Evolutionary conservation across 2,888 invertebrate genomes (phyloP).

Genomic region (Acrobasis suavella): DNA sequence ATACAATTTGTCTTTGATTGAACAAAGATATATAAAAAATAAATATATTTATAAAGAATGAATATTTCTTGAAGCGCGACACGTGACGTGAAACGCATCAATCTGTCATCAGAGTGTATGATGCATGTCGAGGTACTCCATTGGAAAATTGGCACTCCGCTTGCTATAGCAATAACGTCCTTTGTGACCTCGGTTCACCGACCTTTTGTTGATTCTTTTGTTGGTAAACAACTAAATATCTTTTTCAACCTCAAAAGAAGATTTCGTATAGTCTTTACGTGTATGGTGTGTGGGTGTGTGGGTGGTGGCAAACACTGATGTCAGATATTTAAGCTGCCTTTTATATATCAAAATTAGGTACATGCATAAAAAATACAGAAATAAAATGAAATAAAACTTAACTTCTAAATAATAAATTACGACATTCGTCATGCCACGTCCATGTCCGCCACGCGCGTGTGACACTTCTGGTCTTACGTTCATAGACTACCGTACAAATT

Average conservation of each 20-base stretch:
- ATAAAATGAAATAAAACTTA: too few relatives aligned
- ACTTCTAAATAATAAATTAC: too few relatives aligned
- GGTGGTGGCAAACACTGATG: background rate
- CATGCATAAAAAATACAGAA: too few relatives aligned
- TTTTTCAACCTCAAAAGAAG: background rate
- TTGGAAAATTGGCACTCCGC: constrained; percentile 27
- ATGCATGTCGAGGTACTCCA: constrained; percentile 30
- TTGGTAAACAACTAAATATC: constrained; percentile 24
- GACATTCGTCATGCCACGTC: too few relatives aligned
- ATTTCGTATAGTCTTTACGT: background rate
- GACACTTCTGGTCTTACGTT: too few relatives aligned
- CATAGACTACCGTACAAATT: too few relatives aligned
- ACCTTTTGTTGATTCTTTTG: constrained; percentile 23
- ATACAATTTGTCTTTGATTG: too few relatives aligned
- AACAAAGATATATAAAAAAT: too few relatives aligned
- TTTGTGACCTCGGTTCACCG: constrained; percentile 24
- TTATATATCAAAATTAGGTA: too few relatives aligned
- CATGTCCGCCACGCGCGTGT: too few relatives aligned
- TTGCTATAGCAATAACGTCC: constrained; percentile 20
- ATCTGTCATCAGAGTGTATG: constrained; percentile 46
- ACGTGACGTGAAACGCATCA: constrained; percentile 29
- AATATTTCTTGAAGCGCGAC: background rate
- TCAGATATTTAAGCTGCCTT: background rate
- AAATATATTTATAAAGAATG: background rate
- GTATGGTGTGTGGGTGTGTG: too few relatives aligned